Percentiles rank a stretch among this genome's conserved stretches.
These are phyloP conservation scores for Aelia acuminata DNA, from an alignment of 2,888 invertebrate genomes.

Conservation along the genomic window DNA sequence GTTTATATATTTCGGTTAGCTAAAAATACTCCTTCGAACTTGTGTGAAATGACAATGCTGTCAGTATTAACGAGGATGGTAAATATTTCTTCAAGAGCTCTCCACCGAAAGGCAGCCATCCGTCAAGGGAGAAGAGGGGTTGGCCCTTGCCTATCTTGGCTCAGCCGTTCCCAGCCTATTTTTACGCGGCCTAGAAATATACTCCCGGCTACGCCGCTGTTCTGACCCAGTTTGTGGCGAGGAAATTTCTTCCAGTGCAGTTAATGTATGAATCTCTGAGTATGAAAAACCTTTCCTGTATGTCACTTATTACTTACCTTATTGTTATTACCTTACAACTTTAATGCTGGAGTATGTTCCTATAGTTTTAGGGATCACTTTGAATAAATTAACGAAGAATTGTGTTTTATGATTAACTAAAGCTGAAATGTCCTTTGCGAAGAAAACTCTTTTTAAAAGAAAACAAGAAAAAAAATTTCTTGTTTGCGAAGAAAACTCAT, in stretches of 20 bases:
- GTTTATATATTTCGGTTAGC: no score
- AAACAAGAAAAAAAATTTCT: no score
- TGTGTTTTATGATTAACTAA: slow-evolving; percentile 80
- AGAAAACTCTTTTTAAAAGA: no score
- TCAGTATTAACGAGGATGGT: neutral
- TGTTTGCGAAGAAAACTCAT: slow-evolving; percentile 80
- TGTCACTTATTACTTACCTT: slow-evolving; percentile 66
- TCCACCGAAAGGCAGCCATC: neutral
- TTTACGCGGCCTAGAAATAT: slow-evolving; percentile 48
- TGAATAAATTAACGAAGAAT: slow-evolving; percentile 84
- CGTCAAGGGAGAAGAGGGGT: neutral
- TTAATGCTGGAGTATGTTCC: slow-evolving; percentile 19
- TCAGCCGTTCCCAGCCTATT: neutral
- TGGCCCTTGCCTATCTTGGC: neutral
- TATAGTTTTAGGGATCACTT: slow-evolving; percentile 79
- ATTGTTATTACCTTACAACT: neutral
- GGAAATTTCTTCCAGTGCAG: slow-evolving; percentile 10
- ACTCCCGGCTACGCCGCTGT: neutral
- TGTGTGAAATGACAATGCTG: neutral
- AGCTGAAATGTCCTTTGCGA: slow-evolving; percentile 78
- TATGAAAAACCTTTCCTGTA: slow-evolving; percentile 82
- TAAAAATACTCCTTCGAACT: no score
- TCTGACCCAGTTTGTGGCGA: slow-evolving; percentile 32
- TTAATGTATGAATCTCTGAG: slow-evolving; percentile 77
- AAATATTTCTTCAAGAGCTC: neutral